These are phyloP conservation scores for Poeciliopsis infans DNA, from an alignment of 2,797 vertebrate species.

Conservation along the genomic window DNA sequence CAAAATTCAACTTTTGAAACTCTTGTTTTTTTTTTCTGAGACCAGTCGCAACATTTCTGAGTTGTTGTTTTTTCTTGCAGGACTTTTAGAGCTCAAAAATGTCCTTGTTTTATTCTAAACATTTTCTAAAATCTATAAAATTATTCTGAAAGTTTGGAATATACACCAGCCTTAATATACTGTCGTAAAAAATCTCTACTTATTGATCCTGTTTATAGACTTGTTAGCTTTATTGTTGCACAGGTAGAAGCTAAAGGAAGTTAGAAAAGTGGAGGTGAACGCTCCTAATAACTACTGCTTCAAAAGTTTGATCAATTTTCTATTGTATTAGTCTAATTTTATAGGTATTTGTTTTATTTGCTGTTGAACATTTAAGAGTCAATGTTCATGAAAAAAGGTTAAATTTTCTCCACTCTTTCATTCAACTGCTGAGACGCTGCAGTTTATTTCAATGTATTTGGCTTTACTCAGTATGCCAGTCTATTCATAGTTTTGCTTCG, in stretches of 20 bases:
- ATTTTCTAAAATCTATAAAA: too few relatives aligned
- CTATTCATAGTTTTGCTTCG: conserved; percentile 7
- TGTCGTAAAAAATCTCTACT: neutral
- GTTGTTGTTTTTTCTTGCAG: too few relatives aligned
- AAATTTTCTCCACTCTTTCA: neutral
- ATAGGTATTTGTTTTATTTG: neutral
- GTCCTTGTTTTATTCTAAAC: too few relatives aligned
- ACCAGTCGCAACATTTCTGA: too few relatives aligned
- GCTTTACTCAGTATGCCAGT: neutral
- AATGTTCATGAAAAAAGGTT: neutral
- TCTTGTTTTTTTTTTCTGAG: too few relatives aligned
- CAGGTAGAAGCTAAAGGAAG: neutral
- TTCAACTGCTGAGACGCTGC: neutral
- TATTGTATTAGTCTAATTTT: neutral
- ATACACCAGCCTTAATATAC: too few relatives aligned
- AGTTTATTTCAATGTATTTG: neutral
- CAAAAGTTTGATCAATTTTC: neutral
- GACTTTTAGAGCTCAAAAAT: too few relatives aligned
- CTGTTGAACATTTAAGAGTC: neutral
- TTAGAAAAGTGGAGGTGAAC: neutral
- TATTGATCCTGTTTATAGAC: neutral
- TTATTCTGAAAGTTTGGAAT: too few relatives aligned
- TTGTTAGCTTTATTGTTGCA: neutral
- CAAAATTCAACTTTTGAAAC: too few relatives aligned
- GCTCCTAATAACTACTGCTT: neutral